A percentile compares a stretch with the other conserved stretches of the same genome.
phyloP scores from a whole-genome alignment of 2,888 invertebrate genomes.

The Drosophila testacea region DNA sequence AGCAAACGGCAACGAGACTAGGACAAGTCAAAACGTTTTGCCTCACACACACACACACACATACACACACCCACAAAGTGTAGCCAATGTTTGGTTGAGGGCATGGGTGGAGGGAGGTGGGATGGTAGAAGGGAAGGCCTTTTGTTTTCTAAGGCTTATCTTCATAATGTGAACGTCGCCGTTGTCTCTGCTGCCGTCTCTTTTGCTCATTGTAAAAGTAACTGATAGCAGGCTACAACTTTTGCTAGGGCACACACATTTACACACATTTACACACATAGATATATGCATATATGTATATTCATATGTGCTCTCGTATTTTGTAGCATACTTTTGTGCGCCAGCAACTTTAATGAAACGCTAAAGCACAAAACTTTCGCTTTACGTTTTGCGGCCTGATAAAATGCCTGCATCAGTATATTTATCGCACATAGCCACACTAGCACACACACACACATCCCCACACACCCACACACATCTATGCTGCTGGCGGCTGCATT shows the following conservation, averaged over 20 bases:
- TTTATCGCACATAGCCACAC: constrained; percentile 31
- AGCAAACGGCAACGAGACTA: constrained; percentile 58
- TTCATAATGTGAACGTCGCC: constrained; percentile 78
- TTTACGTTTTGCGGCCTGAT: constrained; percentile 54
- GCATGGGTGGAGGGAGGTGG: not conserved
- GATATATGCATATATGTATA: constrained; percentile 5
- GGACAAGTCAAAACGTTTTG: constrained; percentile 70
- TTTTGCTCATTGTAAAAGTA: constrained; percentile 64
- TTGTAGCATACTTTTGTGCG: constrained; percentile 69
- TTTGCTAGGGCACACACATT: constrained; percentile 45
- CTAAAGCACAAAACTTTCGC: constrained; percentile 72
- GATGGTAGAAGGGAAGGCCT: constrained; percentile 34
- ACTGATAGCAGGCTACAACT: constrained; percentile 76
- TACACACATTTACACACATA: not conserved
- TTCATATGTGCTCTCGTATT: constrained; percentile 46
- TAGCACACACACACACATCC: constrained; percentile 10
- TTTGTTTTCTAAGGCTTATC: constrained; percentile 77
- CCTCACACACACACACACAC: constrained; percentile 25
- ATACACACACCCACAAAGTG: not conserved
- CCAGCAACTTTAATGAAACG: constrained; percentile 75
- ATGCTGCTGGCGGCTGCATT: constrained; percentile 39
- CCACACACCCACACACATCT: constrained; percentile 32
- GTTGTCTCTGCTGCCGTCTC: constrained; percentile 38
- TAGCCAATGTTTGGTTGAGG: constrained; percentile 5
- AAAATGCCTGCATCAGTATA: constrained; percentile 54